These are phyloP conservation scores for Aspidiotus destructor DNA, from an alignment of 2,888 invertebrate species.

Conservation along the genomic window DNA sequence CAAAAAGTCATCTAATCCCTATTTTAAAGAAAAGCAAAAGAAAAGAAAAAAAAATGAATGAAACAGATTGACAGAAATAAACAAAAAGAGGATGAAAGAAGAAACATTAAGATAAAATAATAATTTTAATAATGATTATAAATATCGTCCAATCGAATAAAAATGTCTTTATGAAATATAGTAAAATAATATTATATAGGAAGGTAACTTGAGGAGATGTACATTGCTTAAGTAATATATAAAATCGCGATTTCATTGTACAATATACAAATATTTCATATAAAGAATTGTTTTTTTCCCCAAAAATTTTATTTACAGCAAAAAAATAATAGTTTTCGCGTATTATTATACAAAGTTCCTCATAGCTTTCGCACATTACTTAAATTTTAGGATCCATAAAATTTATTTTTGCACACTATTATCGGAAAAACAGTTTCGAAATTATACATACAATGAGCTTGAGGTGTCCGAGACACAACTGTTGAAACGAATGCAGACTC, in stretches of 20 bases:
- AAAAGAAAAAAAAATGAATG: not conserved
- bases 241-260: not conserved
- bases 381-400: too few species aligned
- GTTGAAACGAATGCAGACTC: too few species aligned
- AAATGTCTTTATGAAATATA: slow-evolving; percentile 28
- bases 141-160: slow-evolving; percentile 13
- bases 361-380: too few species aligned
- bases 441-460: too few species aligned
- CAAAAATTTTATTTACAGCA: too few species aligned
- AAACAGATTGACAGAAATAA: not conserved
- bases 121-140: slow-evolving; percentile 10
- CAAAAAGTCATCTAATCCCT: not conserved
- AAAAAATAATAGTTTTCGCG: too few species aligned
- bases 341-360: too few species aligned
- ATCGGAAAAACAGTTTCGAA: too few species aligned
- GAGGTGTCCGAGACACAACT: too few species aligned
- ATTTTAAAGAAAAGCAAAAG: not conserved
- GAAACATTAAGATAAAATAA: not conserved
- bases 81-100: slow-evolving; percentile 3
- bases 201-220: slow-evolving; percentile 22
- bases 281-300: not conserved
- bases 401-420: too few species aligned
- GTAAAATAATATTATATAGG: slow-evolving; percentile 5
- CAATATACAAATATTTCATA: slow-evolving; percentile 8
- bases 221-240: slow-evolving; percentile 18